Evolutionary conservation across 2,797 vertebrate genomes (phyloP).

Genomic region (Telmatherina bonti): DNA sequence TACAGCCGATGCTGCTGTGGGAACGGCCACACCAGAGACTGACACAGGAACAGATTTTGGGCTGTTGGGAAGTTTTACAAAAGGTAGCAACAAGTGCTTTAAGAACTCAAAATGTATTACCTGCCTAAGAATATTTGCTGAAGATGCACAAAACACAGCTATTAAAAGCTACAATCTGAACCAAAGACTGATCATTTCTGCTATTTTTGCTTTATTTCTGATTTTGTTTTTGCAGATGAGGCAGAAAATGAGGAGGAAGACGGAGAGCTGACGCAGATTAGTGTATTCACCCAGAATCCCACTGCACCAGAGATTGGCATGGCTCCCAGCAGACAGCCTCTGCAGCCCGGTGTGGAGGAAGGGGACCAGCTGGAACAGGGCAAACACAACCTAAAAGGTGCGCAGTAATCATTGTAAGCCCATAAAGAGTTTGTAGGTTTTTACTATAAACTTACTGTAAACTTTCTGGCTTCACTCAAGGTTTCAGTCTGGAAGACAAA

Average conservation of each 20-base stretch:
- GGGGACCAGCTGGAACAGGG: conserved; percentile 19
- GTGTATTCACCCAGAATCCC: conserved; percentile 62
- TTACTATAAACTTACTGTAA: too few species aligned
- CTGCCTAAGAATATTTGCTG: too few species aligned
- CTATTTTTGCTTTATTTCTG: not conserved
- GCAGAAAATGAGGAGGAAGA: conserved; percentile 47
- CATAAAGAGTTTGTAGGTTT: not conserved
- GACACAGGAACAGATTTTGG: conserved; percentile 74
- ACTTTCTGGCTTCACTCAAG: not conserved
- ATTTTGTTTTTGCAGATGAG: conserved; percentile 40
- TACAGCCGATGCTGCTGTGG: not conserved
- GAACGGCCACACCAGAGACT: conserved; percentile 52
- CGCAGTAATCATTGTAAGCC: conserved; percentile 1
- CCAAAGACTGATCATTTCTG: not conserved
- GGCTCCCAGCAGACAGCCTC: conserved; percentile 67
- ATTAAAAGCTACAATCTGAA: not conserved
- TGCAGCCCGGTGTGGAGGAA: conserved; percentile 64
- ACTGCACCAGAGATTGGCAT: conserved; percentile 63
- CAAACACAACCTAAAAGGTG: conserved; percentile 24
- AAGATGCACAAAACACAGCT: too few species aligned
- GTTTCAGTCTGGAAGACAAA: conserved; percentile 9
- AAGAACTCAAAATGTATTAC: too few species aligned
- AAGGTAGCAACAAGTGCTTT: conserved; percentile 29
- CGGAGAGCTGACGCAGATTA: conserved; percentile 17
- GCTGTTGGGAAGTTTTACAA: conserved; percentile 48